Base-by-base conservation (phyloP, 1,140 invertebrate genomes). In the Bombus difficillimus region DNA sequence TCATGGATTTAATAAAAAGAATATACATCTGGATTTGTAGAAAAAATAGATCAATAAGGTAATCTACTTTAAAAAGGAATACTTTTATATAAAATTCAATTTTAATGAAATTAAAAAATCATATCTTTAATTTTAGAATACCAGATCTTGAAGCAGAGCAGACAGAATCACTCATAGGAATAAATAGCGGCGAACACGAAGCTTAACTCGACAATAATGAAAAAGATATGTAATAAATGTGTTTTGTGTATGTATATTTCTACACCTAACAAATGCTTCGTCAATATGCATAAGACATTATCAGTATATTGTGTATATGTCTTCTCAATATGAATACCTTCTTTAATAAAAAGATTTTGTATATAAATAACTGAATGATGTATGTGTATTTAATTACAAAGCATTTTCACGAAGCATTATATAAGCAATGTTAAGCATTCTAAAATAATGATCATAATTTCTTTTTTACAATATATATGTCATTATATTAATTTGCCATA, bases 91-190 rank as follows among this genome's bases (percentile, higher is more conserved):
- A 57, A 32, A 79, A 62, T 57, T 37, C 12, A n/a, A 39, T 71
- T 43, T 64, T 10, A 66, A 6, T 73, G 32, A 81, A 68, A 15
- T 73, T 68, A 37, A 79, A 81, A 32, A 69, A 37, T 79, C 74
- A 59, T 66, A 75, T 75, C 78, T 34, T 82, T 77, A 80, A 80
- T 94, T 96, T 81, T 90, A 97, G 97, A 92, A 96, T 97, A 88
- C 95, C 96, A 81, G 97, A 97, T 91, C 94, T 96, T 71, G 97
- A 97, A 90, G 95, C 96, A 82, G 97, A 97, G 92, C 97, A 97
- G 95, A 97, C 97, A 68, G 97, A 97, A 94, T 97, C 97, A 85
- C 94, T 97, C 53, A 97, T 97, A 91, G 96, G 96, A 86, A 96
- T 96, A 82, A 96, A 96, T 92, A 95, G 93, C 62, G 94, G 93